Base-by-base conservation (phyloP, 2,888 invertebrate genomes). In the Orthosia gracilis region DNA sequence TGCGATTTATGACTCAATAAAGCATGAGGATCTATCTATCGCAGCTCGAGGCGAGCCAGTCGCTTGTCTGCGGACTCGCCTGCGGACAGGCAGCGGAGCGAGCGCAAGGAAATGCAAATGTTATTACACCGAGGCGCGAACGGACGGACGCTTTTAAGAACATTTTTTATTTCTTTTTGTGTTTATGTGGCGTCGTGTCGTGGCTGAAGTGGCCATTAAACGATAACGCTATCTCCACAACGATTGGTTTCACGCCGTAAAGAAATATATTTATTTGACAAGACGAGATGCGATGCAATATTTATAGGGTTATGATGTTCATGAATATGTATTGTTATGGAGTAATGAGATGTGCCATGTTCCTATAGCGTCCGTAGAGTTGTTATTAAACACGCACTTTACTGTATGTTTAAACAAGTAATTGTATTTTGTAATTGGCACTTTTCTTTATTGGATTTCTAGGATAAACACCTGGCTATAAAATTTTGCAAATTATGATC, bases 171-270 rank as follows among this genome's bases (percentile, higher is more conserved):
- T 90, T 91, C 87, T 88, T 87, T 89, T 91, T 90, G 89, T 89
- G 72, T 89, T 89, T 85, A 82, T 82, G 82, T 87, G 87, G 71
- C 89, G 84, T 89, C 89, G 89, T 85, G 91, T 91, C 90, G 89
- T 86, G 89, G 81, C 86, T 89, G 87, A 91, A 94, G 92, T 93
- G 94, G 92, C 92, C 92, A 94, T 94, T 94, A 93, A 87, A 88
- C 91, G 94, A 95, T 94, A 94, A 93, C 88, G 90, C 91, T 94
- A 94, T 95, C 94, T 91, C 84, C 84, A 83, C 85, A 91, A 91
- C 91, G 94, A 94, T 94, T 91, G 89, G 90, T 92, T 94, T 95
- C 92, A 94, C 94, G 90, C 93, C 86, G 87, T 90, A 87, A 89
- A 89, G 88, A 87, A 88, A 88, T 89, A 86, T 85, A 87, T 89